These are phyloP conservation scores for Archaeoteleia sp. DNA, from an alignment of 2,888 invertebrate genomes.

Conservation along the genomic window DNA sequence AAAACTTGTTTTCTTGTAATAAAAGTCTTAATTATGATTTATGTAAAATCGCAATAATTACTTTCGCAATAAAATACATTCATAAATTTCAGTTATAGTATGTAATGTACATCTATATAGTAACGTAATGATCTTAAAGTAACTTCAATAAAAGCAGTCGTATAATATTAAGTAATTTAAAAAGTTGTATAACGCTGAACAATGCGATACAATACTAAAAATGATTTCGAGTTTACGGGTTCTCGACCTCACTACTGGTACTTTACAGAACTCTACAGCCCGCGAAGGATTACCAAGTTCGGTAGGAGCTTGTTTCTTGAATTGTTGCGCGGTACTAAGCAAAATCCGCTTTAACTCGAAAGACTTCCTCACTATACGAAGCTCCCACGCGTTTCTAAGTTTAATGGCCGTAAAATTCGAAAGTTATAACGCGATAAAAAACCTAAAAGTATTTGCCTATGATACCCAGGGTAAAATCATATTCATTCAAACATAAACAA, in stretches of 20 bases:
- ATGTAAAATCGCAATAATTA: no score
- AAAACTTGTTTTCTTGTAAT: no score
- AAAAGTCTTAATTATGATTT: no score
- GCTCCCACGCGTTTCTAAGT: conserved; percentile 14
- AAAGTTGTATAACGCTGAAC: conserved; percentile 1
- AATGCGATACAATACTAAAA: conserved; percentile 8
- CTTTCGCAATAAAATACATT: no score
- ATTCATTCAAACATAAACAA: conserved; percentile 1
- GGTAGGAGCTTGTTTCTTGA: conserved; percentile 36
- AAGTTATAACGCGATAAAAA: conserved; percentile 25
- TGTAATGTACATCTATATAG: no score
- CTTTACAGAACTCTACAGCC: conserved; percentile 23
- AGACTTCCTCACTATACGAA: conserved; percentile 18
- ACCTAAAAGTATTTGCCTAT: conserved; percentile 8
- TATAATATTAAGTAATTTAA: background rate
- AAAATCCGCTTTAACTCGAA: conserved; percentile 38
- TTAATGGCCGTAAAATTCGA: conserved; percentile 28
- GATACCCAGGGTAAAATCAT: background rate
- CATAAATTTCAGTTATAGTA: no score
- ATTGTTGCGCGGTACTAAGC: conserved; percentile 28
- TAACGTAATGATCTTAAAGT: no score
- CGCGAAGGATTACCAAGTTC: conserved; percentile 29
- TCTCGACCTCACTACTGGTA: conserved; percentile 10
- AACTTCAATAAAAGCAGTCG: no score
- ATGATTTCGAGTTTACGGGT: conserved; percentile 18